Evolutionary conservation across 2,888 invertebrate species (phyloP), one percentile per base, ranked within the genome.

Genomic region (Hedya salicella): DNA sequence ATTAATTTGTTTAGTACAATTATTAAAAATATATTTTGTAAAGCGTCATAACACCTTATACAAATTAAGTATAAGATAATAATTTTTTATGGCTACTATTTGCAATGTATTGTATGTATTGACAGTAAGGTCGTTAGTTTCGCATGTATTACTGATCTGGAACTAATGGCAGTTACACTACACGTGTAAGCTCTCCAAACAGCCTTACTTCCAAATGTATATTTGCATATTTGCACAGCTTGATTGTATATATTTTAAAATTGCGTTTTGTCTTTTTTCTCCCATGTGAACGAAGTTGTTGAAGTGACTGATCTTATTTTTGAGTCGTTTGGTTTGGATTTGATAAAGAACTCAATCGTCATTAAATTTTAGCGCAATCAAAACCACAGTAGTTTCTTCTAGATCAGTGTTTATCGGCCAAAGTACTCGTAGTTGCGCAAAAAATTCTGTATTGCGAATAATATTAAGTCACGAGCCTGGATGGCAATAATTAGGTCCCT

Each of bases 141-240:
- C 53, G 36, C 53, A 53, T 53, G 62, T 62, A 62, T 53, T 52
- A 21, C 11, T 53, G 32, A 36, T n/a, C 19, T 25, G 36, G 14
- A 16, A 62, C 62, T n/a, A 62, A 62, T 36, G n/a, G n/a, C 11
- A 19, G n/a, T 36, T 25, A 48, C n/a, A 25, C 25, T 3, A 6
- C 59, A 60, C 59, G 59, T 49, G 48, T 44, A 25, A 39, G 36
- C 16, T 49, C 36, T 9, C 19, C 19, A 59, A 57, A 44, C 25
- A 44, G 13, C n/a, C 36, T 11, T 36, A 9, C 36, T 11, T 36
- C 2, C 36, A 36, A 36, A 36, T 9, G n/a, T n/a, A n/a, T 36
- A 36, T 2, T 9, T 36, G 1, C 9, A 36, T 36, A 36, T 36
- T 36, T 36, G 36, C 36, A 9, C 36, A 36, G 36, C 36, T 36